Evolutionary conservation across 1,140 invertebrate species (phyloP).

Genomic region (Diploscapter pachys): DNA sequence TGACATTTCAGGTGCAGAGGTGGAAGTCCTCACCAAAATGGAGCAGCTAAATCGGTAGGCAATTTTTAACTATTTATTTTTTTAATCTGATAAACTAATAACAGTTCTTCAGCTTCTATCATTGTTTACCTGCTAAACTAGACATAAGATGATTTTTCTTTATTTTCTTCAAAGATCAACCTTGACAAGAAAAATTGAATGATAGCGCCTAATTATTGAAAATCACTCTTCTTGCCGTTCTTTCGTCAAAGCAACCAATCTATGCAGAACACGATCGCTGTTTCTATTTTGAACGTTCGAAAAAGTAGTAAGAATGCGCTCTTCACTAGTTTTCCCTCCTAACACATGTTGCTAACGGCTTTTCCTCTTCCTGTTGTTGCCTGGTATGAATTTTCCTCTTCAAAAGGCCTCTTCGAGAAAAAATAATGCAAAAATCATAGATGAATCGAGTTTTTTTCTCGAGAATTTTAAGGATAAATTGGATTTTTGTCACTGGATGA

Average conservation of each 20-base stretch:
- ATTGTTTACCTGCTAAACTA: neutral
- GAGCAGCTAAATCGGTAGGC: slow-evolving; percentile 53
- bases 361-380: too few relatives aligned
- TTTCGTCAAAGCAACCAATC: neutral
- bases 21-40: slow-evolving; percentile 50
- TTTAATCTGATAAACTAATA: neutral
- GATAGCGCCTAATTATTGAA: slow-evolving; percentile 2
- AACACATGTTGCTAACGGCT: too few relatives aligned
- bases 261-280: neutral
- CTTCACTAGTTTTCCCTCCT: too few relatives aligned
- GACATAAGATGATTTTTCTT: neutral
- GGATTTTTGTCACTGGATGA: too few relatives aligned
- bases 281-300: neutral
- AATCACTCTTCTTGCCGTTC: neutral
- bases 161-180: neutral
- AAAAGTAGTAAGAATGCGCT: too few relatives aligned
- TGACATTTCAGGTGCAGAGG: slow-evolving; percentile 26
- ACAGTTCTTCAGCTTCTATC: neutral
- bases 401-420: too few relatives aligned
- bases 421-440: too few relatives aligned
- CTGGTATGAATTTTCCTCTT: too few relatives aligned
- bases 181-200: slow-evolving; percentile 1
- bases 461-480: too few relatives aligned
- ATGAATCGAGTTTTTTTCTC: too few relatives aligned
- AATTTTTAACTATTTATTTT: slow-evolving; percentile 10